A percentile compares a stretch with the other conserved stretches of the same genome.
Conservation (phyloP, 2,113 vertebrate genomes). For the Chloroceryle aenea region DNA sequence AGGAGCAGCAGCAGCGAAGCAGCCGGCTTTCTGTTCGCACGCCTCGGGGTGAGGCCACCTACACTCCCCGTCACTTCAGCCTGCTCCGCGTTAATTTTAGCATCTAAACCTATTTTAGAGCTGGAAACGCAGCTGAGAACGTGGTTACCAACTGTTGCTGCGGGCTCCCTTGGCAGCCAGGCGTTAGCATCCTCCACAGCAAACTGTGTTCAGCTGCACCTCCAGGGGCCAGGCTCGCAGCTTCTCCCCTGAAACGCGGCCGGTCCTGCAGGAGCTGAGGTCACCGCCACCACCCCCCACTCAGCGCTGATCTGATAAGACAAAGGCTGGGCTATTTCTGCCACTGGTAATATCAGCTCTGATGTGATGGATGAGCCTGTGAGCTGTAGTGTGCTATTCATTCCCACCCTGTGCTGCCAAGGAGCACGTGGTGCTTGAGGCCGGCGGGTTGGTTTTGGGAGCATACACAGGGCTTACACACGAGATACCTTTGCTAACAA, state of each 20-base stretch:
- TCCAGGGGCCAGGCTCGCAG: neutral
- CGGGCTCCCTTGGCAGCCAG: neutral
- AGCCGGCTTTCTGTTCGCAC: neutral
- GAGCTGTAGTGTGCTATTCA: neutral
- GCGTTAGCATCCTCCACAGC: neutral
- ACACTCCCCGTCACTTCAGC: neutral
- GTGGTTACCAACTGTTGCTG: neutral
- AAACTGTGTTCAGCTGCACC: neutral
- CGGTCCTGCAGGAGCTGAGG: neutral
- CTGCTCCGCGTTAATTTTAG: neutral
- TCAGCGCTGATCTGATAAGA: neutral
- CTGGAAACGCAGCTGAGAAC: neutral
- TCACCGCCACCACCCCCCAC: fast-evolving
- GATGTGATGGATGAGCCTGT: neutral
- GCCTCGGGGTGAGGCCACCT: fast-evolving
- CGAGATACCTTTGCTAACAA: fast-evolving
- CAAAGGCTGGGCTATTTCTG: neutral
- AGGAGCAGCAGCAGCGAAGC: neutral
- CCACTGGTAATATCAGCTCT: neutral
- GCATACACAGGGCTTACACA: fast-evolving
- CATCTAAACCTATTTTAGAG: neutral
- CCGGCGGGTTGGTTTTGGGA: neutral
- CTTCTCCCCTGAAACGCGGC: neutral
- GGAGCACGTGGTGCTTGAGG: neutral
- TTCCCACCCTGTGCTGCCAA: fast-evolving